Conservation (phyloP, 2,888 invertebrate genomes). For the Morpho deidamia region DNA sequence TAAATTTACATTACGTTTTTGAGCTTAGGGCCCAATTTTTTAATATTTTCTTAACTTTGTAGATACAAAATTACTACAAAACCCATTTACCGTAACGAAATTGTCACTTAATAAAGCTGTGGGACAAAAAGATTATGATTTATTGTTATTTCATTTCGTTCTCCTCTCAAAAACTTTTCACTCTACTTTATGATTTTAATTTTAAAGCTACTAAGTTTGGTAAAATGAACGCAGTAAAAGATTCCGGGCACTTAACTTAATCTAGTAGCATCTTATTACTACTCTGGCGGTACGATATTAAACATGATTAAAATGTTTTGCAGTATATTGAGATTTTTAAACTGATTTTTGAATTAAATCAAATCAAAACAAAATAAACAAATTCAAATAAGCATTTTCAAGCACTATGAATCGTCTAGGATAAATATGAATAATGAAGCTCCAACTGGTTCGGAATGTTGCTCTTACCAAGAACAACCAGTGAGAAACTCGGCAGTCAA, state of each 20-base stretch:
- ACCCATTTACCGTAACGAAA: slow-evolving; percentile 15
- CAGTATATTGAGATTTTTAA: not conserved
- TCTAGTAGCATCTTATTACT: slow-evolving; percentile 3
- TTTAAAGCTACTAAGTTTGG: slow-evolving; percentile 6
- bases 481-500: too few relatives aligned
- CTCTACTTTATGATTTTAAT: slow-evolving; percentile 6
- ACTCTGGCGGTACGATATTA: not conserved
- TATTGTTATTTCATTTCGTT: slow-evolving; percentile 15
- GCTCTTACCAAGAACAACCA: too few relatives aligned
- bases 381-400: too few relatives aligned
- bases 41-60: slow-evolving; percentile 8
- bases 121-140: slow-evolving; percentile 14
- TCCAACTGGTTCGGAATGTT: too few relatives aligned
- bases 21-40: slow-evolving; percentile 4
- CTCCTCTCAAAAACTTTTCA: slow-evolving; percentile 9
- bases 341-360: not conserved
- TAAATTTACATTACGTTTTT: not conserved
- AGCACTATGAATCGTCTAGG: too few relatives aligned
- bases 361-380: too few relatives aligned
- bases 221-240: slow-evolving; percentile 5
- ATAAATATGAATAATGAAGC: too few relatives aligned
- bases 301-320: not conserved
- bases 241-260: slow-evolving; percentile 1
- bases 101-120: slow-evolving; percentile 12
- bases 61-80: slow-evolving; percentile 4